Evolutionary conservation across 2,888 invertebrate genomes (phyloP), one percentile per base, ranked within the genome.

Genomic region (Criorhina ranunculi): DNA sequence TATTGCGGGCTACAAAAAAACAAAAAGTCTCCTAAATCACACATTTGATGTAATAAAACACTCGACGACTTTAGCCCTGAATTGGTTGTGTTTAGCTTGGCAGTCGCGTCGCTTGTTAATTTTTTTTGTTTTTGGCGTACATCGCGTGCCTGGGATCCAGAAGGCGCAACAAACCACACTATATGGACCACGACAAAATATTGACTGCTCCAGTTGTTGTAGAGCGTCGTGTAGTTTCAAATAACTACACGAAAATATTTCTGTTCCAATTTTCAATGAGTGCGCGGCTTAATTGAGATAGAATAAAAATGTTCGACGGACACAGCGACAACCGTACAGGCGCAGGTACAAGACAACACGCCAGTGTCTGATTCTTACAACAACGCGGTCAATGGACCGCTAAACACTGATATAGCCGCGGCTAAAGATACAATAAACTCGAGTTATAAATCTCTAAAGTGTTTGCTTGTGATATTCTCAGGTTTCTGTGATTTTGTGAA

Each of bases 131-230:
- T 79, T 72, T 15, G 12, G 40, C 60, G 44, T 69, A 53, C 76
- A 85, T 85, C 80, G 85, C 85, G 85, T 85, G 80, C 80, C 66
- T 80, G 59, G n/a, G 80, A 80, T 85, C 70, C 80, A 80, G 85
- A 76, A 85, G 85, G 80, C 80, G 69, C 80, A 66, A 60, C 69
- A 78, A 53, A 42, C 42, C 64, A 35, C n/a, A 60, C 64, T 66
- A 67, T 76, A 80, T 76, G 70, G 64, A 76, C 64, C 75, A 69
- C 40, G 66, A 76, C 75, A 70, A 75, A 80, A 76, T 80, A 76
- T 76, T 75, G 73, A 80, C 75, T 80, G 85, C 85, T 76, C 80
- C 64, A 85, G 85, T 85, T 85, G 85, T 80, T 85, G 85, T 85
- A 19, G 69, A 64, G 75, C 80, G 85, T 76, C 85, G 85, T 80